Base-by-base conservation (phyloP, 92 coral and sea anemone species). In the Isaurus tuberculatus region DNA sequence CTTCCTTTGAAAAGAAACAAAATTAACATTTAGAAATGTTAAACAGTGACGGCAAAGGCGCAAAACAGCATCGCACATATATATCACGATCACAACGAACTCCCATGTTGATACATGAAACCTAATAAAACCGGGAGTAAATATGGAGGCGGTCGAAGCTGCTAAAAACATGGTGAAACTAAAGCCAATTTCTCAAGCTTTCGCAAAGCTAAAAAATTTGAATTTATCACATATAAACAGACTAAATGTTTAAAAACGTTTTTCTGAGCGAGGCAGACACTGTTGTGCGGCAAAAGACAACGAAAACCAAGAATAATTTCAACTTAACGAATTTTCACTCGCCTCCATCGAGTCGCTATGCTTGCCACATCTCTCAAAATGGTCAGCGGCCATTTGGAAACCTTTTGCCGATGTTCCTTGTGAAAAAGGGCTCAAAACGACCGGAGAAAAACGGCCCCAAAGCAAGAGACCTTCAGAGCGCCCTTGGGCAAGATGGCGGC, bases 401-500 rank as follows among this genome's bases (percentile, higher is more conserved):
- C 77, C 77, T 71, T 71, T 40, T 67, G 15, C 32, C 36, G 55
- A 37, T 70, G 57, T 70, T 48, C 55, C 53, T 42, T 17, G 33
- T 40, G 11, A 42, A 70, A 70, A 70, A 40, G 75, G 57, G 36
- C 58, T 70, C 46, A 36, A 15, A 70, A 25, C 31, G 32, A 26
- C 75, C 33, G 13, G 23, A 0, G 75, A 15, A 70, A 70, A 70
- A 70, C 16, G 75, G n/a, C 75, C 75, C 57, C 14, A 63, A 63
- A 63, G 14, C 16, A 25, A 63, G 32, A 63, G 68, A 26, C 32
- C 69, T 22, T 63, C 69, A 63, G 69, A 63, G 69, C 69, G 36
- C 69, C 69, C 69, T 22, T 63, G 69, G 69, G 69, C 69, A 65
- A 65, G 70, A 65, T 65, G 42, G 70, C 42, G 70, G 70, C 70